Base-by-base conservation (phyloP, 2,888 invertebrate species). In the Laspeyria flexula region DNA sequence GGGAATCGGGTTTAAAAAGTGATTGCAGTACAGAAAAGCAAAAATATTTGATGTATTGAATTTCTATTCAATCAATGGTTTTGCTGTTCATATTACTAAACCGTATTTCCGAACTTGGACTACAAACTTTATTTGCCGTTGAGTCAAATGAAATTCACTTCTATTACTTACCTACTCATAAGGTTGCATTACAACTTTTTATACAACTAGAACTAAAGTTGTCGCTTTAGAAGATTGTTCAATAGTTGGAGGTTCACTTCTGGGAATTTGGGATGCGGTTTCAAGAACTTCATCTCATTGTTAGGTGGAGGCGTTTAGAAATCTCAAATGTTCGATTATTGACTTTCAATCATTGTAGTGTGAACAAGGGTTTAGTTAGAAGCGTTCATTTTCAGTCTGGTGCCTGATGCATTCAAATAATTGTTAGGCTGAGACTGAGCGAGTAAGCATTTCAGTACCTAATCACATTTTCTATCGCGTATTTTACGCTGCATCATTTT, bases 161-260 rank as follows among this genome's bases (percentile, higher is more conserved):
- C 44, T 57, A 46, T 13, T 1, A 0, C 25, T n/a, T n/a, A n/a
- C 2, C 9, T 4, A 0, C 0, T 0, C 0, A 16, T 56, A 68
- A 46, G 43, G 44, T 12, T 40, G 3, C 18, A 25, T 11, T 10
- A 12, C 15, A 10, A n/a, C 3, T 39, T 43, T n/a, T 31, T 34
- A 1, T 10, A 41, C 10, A 29, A 13, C 7, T 48, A 33, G 16
- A 18, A 29, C 35, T 57, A 61, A 65, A 39, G 16, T 72, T 60
- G 72, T 63, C 54, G 66, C 58, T 62, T 65, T 63, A 70, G 61
- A 66, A 74, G 67, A 67, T 72, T 68, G 66, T 64, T 69, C 65
- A 66, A 71, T 69, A 64, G 72, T 71, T 68, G 60, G 65, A 58
- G 69, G 73, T 66, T 67, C 63, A 73, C 73, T 76, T 73, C 67